Conservation (phyloP, 2,888 invertebrate genomes). For the Dicyrtoma fusca region DNA sequence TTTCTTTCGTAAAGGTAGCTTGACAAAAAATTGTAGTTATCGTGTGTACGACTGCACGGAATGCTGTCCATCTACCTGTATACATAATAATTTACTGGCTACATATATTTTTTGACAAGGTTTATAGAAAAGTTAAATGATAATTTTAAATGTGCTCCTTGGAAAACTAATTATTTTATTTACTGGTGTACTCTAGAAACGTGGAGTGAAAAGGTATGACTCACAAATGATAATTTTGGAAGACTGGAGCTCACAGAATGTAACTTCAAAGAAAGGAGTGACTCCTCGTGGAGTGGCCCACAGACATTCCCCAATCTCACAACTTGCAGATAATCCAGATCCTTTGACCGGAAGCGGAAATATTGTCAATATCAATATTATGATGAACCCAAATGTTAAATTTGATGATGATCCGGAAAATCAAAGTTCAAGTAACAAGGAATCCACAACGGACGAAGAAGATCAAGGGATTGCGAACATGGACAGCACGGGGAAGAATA, state of each 20-base stretch:
- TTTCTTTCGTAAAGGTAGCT: too few species aligned
- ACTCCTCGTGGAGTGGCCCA: background rate
- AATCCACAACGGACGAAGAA: conserved; percentile 35
- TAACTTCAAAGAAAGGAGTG: conserved; percentile 20
- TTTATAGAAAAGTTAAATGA: too few species aligned
- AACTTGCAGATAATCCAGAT: conserved; percentile 17
- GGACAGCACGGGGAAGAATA: conserved; percentile 3
- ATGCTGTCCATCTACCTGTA: background rate
- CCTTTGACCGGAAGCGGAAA: conserved; percentile 20
- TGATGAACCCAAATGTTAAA: conserved; percentile 33
- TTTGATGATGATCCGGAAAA: conserved; percentile 18
- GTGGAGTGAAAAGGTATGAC: conserved; percentile 27
- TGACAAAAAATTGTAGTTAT: too few species aligned
- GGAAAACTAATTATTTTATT: background rate
- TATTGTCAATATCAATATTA: conserved; percentile 37
- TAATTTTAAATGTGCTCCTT: too few species aligned
- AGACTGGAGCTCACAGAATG: conserved; percentile 29
- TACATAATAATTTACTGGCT: background rate
- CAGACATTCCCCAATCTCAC: conserved; percentile 35
- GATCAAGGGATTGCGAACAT: conserved; percentile 16
- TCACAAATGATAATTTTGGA: conserved; percentile 33
- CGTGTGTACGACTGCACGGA: too few species aligned
- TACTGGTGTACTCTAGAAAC: conserved; percentile 10
- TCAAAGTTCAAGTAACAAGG: conserved; percentile 37
- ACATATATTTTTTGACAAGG: background rate